These are phyloP conservation scores for Silurus lanzhouensis DNA, from an alignment of 2,797 vertebrate species.

Conservation along the genomic window DNA sequence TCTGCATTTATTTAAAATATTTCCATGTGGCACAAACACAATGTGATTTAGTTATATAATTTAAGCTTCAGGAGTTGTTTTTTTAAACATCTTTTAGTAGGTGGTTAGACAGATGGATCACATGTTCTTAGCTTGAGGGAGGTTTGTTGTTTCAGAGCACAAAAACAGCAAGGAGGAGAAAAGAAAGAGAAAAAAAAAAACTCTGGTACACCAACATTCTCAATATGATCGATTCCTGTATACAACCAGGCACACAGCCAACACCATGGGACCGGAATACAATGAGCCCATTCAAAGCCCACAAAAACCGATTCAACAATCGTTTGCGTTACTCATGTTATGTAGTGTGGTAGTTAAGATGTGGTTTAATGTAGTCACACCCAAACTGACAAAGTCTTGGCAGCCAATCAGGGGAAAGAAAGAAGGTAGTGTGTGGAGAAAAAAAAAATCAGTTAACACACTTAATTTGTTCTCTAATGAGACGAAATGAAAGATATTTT, in stretches of 20 bases:
- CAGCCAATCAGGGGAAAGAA: background rate
- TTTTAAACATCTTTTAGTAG: background rate
- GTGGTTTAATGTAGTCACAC: background rate
- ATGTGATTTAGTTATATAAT: too few relatives aligned
- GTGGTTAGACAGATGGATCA: background rate
- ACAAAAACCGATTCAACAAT: background rate
- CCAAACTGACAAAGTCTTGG: background rate
- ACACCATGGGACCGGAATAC: background rate
- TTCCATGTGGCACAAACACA: background rate
- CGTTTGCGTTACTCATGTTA: background rate
- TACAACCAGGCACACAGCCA: background rate
- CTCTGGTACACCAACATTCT: background rate
- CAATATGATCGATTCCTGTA: background rate
- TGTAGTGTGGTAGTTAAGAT: background rate
- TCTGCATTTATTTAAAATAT: constrained; percentile 1
- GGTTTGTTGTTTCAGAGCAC: background rate
- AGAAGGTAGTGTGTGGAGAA: background rate
- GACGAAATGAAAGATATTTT: background rate
- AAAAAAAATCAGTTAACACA: background rate
- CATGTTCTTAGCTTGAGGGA: background rate
- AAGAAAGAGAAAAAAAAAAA: background rate
- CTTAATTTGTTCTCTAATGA: background rate
- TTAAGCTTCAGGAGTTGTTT: too few relatives aligned
- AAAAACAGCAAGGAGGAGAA: background rate
- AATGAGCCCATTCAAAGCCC: background rate